Base-by-base conservation (phyloP, 2,888 invertebrate genomes). In the Fabriciana adippe region DNA sequence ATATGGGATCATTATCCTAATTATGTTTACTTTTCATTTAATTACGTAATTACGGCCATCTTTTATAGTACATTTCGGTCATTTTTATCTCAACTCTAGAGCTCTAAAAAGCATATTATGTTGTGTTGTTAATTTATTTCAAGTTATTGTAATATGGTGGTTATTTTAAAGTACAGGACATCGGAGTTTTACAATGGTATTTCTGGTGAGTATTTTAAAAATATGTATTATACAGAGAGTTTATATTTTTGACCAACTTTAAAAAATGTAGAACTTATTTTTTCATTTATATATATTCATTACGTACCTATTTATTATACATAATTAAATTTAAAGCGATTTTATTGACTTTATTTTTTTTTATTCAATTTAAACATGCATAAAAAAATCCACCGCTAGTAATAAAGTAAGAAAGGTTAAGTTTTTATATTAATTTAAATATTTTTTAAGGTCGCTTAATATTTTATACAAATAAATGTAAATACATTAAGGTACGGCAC, bases 101-200 rank as follows among this genome's bases (percentile, higher is more conserved):
- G 61, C 1, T 50, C 21, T 21, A 8, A 59, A 47, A 47, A 53
- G 61, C 35, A 51, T 18, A 35, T 57, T 14, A 14, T 6, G 3
- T 50, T 13, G 3, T 8, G 3, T 35, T 2, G 13, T 5, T 31
- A 16, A 21, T 50, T 50, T 15, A 18, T 16, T 41, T 51, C 8
- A 21, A n/a, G 50, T 14, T 31, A 11, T 21, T 57, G 13, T 26
- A 65, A 18, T 13, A 75, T 74, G 75, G 74, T 75, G 6, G 73
- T 75, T 0, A 57, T 73, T 41, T 68, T 75, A 41, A 71, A 68
- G 35, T 75, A 68, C 62, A 72, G 69, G 66, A 67, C 65, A 6
- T 64, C 71, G 18, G 67, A 68, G 8, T 70, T 55, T 62, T 60
- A 74, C 47, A 71, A 72, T 64, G 59, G 55, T 54, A 63, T 66